Percentiles rank a stretch among this genome's conserved stretches.
Conservation (phyloP, 1,140 invertebrate genomes). For the Caenorhabditis brenneri region DNA sequence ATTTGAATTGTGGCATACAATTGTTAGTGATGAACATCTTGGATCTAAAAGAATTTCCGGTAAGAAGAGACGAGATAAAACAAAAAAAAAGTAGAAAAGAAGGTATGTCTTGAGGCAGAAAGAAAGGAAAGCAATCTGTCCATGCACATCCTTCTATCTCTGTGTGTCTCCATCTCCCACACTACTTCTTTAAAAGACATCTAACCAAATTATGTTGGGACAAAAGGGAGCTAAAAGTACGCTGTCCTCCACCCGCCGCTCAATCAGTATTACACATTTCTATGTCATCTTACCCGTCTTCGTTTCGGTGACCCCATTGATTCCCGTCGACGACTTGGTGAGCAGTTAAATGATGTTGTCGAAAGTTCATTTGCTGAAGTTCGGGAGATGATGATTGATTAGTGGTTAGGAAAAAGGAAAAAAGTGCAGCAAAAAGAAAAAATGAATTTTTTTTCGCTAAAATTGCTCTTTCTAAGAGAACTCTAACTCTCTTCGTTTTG, state of each 20-base stretch:
- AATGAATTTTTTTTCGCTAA: no score
- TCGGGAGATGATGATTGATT: no score
- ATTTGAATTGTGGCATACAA: constrained; percentile 20
- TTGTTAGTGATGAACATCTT: constrained; percentile 28
- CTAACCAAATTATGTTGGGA: constrained; percentile 10
- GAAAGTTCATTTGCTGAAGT: neutral
- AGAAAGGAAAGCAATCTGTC: constrained; percentile 20
- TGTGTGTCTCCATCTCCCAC: neutral
- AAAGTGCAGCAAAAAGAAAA: neutral
- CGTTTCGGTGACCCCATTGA: no score
- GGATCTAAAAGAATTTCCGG: neutral
- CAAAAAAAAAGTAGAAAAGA: neutral
- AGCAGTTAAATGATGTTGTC: no score
- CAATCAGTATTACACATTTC: constrained; percentile 25
- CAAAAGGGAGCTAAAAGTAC: neutral
- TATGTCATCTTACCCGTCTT: constrained; percentile 19
- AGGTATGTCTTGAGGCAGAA: neutral
- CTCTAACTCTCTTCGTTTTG: no score
- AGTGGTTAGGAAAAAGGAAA: neutral
- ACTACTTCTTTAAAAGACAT: neutral
- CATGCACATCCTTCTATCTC: neutral
- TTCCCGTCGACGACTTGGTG: neutral
- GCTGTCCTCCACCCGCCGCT: neutral
- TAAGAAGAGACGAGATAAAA: neutral
- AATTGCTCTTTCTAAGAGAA: no score